phyloP scores from a whole-genome alignment of 2,797 vertebrate genomes.

The Amazona ochrocephala region DNA sequence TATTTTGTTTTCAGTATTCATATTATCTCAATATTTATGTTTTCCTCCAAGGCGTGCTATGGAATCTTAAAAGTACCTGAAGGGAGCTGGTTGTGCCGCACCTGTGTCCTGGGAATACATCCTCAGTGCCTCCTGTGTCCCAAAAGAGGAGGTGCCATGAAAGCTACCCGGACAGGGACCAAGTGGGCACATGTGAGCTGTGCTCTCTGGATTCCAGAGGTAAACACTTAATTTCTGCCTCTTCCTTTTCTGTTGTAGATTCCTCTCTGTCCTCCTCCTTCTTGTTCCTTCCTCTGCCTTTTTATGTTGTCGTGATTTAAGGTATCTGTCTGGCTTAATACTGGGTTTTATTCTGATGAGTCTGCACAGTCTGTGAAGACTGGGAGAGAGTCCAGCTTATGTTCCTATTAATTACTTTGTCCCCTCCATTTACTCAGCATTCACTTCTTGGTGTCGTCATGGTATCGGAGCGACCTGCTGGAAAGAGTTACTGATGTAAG shows the following conservation, averaged over 20 bases:
- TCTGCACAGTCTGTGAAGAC: not conserved
- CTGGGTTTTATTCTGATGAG: not conserved
- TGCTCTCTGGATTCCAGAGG: constrained; percentile 99
- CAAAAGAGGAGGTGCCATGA: constrained; percentile 97
- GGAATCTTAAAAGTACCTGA: constrained; percentile 96
- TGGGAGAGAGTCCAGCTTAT: not conserved
- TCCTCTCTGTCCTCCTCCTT: not conserved
- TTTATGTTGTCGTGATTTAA: not conserved
- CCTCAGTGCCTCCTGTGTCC: constrained; percentile 96
- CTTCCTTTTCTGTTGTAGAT: not conserved
- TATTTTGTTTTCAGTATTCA: not conserved
- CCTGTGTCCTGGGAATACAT: constrained; percentile 92
- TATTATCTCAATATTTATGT: not conserved
- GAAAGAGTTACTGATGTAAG: not conserved
- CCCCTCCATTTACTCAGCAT: not conserved
- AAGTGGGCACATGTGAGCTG: constrained; percentile 99
- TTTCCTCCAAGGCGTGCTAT: constrained; percentile 89
- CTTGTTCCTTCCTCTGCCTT: not conserved
- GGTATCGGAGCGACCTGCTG: not conserved
- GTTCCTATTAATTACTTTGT: not conserved
- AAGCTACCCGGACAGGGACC: constrained; percentile 92
- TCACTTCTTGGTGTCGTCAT: not conserved
- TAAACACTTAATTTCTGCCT: constrained; percentile 66
- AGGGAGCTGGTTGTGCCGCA: constrained; percentile 97
- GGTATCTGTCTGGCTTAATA: not conserved